Evolutionary conservation across 2,888 invertebrate species (phyloP), one percentile per base, ranked within the genome.

Genomic region (Limulus polyphemus): DNA sequence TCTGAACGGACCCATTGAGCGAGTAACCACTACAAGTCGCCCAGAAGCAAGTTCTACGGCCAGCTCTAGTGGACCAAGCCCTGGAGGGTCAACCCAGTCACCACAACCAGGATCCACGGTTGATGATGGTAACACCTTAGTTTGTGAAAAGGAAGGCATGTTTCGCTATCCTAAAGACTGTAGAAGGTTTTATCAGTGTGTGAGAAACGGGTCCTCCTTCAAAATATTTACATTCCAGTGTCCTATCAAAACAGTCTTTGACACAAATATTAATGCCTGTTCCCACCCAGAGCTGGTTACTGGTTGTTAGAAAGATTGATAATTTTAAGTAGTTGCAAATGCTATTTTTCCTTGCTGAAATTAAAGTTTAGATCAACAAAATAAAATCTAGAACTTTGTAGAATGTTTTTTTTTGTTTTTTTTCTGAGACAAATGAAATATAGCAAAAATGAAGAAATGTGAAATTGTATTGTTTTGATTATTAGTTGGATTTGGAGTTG

Each of bases 181-280:
- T 58, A 60, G 64, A 11, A 56, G 47, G 12, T 71, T 69, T 65
- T 69, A 68, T 58, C 56, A 63, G n/a, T 71, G 71, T 60, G 59
- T 66, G 10, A 51, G 58, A 9, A 47, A 60, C 11, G 49, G 56
- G 16, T 50, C 54, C 11, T 59, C 58, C 12, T 70, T 68, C 61
- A 59, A 63, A 32, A 59, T 65, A n/a, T 66, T 62, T 47, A 61
- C 55, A 11, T 68, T 65, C 57, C 58, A 57, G 13, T 71, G 71
- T 55, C 63, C 61, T 12, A 56, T 17, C 0, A 70, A 68, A 32
- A 67, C 68, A 1, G 68, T 61, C 11, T 71, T 68, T 59, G 65
- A 67, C 59, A 58, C 62, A 11, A 16, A 16, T 11, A 62, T 59
- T n/a, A 57, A 65, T 12, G 56, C 62, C 3, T 69, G 70, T 55